These are phyloP conservation scores for Anolis sagrei DNA, from an alignment of 2,113 vertebrate species.

Conservation along the genomic window DNA sequence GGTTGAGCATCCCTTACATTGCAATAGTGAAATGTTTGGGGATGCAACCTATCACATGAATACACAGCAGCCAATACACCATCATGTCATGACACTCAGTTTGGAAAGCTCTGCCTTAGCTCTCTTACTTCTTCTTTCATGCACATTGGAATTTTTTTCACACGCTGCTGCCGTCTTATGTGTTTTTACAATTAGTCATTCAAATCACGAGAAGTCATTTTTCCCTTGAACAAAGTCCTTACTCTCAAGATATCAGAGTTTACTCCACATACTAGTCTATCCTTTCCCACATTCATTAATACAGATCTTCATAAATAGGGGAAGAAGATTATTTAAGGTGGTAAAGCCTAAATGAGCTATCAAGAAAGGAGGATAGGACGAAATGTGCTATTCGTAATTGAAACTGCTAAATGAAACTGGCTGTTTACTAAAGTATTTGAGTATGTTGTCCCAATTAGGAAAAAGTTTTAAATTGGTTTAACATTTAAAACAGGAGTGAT, in stretches of 20 bases:
- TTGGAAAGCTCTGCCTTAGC: no score
- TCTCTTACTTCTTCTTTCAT: background rate
- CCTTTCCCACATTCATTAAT: background rate
- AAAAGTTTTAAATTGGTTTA: no score
- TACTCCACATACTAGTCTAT: background rate
- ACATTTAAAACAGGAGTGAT: no score
- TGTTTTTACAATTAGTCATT: constrained; percentile 5
- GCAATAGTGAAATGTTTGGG: no score
- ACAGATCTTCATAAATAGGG: background rate
- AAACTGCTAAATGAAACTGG: no score
- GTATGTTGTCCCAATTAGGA: no score
- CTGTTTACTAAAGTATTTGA: no score
- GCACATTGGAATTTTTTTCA: constrained; percentile 11
- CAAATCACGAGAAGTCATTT: background rate
- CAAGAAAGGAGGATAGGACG: background rate
- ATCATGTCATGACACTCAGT: no score
- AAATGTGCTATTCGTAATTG: no score
- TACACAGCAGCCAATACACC: no score
- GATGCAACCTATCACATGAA: no score
- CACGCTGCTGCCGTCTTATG: background rate
- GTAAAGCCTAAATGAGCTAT: background rate
- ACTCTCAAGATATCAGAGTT: background rate
- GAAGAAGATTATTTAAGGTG: rapidly evolving
- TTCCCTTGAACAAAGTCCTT: background rate
- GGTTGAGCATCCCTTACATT: no score